Conservation (phyloP, 2,113 vertebrate species). For the Tauraco erythrolophus region DNA sequence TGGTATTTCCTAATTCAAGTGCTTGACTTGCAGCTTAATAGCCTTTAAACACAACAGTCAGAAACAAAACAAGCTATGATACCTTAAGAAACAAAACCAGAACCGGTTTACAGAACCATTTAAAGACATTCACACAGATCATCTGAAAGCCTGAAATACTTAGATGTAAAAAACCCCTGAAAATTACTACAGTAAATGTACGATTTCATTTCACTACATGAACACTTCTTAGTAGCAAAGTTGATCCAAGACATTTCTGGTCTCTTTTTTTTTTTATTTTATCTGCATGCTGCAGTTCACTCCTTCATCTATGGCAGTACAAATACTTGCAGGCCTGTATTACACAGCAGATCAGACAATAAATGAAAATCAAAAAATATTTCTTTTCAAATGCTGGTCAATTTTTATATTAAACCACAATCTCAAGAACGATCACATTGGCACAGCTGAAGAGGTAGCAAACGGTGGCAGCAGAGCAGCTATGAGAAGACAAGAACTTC, state of each 20-base stretch:
- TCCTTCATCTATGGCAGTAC: neutral
- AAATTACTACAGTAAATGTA: neutral
- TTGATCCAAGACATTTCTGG: neutral
- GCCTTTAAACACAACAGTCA: neutral
- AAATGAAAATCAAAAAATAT: neutral
- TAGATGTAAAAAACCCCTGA: neutral
- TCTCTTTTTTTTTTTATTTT: neutral
- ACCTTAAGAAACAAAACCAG: neutral
- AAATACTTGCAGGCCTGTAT: neutral
- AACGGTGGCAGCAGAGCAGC: neutral
- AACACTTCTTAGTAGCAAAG: neutral
- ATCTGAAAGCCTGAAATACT: neutral
- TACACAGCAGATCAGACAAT: neutral
- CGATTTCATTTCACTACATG: neutral
- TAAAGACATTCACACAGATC: neutral
- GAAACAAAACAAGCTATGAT: neutral
- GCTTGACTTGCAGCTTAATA: conserved; percentile 11
- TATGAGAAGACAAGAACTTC: neutral
- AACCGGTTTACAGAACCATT: neutral
- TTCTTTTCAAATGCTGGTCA: neutral
- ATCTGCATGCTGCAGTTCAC: neutral
- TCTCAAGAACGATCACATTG: neutral
- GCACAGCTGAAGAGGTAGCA: neutral
- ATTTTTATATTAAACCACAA: neutral
- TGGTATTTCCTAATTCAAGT: conserved; percentile 12